Percentiles rank a stretch among this genome's conserved stretches.
phyloP scores from a whole-genome alignment of 2,797 vertebrate species.

The Linurgus olivaceus region DNA sequence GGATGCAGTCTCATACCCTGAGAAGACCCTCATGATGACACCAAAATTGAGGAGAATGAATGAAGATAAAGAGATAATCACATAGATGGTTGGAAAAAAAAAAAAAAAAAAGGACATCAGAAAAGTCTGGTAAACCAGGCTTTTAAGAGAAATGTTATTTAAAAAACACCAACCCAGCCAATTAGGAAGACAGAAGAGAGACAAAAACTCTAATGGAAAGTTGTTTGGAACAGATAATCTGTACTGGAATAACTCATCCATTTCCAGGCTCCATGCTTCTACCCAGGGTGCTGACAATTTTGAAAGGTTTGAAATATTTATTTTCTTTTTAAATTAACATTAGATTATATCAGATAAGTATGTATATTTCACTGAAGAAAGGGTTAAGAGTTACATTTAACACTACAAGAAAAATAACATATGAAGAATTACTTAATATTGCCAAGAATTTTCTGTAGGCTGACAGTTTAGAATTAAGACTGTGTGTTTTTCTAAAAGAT shows the following conservation, averaged over 20 bases:
- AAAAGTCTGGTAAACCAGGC: not conserved
- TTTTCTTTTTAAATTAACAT: not conserved
- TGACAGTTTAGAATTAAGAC: not conserved
- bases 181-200: not conserved
- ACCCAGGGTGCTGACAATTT: not conserved
- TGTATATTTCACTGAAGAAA: not conserved
- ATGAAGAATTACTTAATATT: not conserved
- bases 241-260: not conserved
- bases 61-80: not conserved
- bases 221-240: not conserved
- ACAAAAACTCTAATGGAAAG: not conserved
- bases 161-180: accelerated
- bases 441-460: not conserved
- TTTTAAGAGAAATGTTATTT: not conserved
- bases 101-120: not conserved
- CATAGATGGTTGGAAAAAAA: not conserved
- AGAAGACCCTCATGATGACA: not conserved
- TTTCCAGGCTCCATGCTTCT: not conserved
- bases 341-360: not conserved
- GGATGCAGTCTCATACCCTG: not conserved
- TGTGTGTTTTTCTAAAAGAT: not conserved
- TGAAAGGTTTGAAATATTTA: not conserved
- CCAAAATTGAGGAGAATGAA: not conserved
- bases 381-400: not conserved
- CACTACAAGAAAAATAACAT: not conserved